A percentile compares a stretch with the other conserved stretches of the same genome.
phyloP scores from a whole-genome alignment of 2,113 vertebrate genomes.

The Antidorcas marsupialis region DNA sequence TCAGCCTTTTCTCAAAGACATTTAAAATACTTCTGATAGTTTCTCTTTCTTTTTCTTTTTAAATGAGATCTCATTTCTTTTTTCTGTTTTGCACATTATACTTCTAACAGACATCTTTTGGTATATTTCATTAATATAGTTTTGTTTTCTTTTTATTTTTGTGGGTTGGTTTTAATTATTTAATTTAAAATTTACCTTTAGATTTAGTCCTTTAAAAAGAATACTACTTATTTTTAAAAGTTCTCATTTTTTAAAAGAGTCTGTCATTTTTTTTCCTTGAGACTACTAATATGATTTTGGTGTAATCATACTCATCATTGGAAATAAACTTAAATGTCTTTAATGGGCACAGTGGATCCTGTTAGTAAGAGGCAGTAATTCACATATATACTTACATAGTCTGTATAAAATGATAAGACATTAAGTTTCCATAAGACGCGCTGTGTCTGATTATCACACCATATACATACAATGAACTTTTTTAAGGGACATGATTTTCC shows the following conservation, averaged over 20 bases:
- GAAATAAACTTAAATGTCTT: background rate
- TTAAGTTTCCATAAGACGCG: background rate
- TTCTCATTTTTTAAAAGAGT: background rate
- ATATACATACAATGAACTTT: background rate
- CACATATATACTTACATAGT: background rate
- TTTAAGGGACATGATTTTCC: background rate
- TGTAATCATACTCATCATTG: background rate
- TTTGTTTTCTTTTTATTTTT: background rate
- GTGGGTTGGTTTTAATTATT: background rate
- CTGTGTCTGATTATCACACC: background rate
- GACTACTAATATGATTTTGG: background rate
- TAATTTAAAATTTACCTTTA: slow-evolving; percentile 39
- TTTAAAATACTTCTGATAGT: slow-evolving; percentile 6
- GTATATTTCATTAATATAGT: background rate
- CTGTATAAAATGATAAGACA: background rate
- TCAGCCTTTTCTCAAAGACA: background rate
- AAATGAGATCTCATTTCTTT: background rate
- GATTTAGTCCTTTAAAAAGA: background rate
- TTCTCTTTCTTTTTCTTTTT: background rate
- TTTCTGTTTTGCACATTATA: background rate
- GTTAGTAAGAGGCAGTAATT: background rate
- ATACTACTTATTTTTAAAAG: slow-evolving; percentile 22
- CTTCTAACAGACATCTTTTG: background rate
- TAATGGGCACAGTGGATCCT: background rate
- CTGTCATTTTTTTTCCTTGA: background rate